These are phyloP conservation scores for Cremastinae sp. DNA, from an alignment of 2,888 invertebrate species.

Conservation along the genomic window DNA sequence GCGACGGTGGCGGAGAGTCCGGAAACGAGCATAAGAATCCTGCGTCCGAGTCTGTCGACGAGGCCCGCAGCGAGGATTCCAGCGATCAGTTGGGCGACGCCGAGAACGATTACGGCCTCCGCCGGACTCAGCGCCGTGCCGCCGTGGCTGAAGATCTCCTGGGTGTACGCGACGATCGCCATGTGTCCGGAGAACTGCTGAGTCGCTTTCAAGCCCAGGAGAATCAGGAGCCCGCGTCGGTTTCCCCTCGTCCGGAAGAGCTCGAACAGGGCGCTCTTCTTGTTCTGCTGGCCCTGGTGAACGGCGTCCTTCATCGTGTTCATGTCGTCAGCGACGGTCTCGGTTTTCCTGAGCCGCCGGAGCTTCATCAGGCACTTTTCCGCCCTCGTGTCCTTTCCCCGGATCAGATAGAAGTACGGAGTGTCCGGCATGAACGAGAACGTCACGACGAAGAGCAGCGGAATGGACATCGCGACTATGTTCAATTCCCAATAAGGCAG, in stretches of 20 bases:
- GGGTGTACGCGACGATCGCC: conserved; percentile 83
- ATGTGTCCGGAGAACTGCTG: conserved; percentile 85
- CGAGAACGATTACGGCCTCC: conserved; percentile 82
- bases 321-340: conserved; percentile 83
- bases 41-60: conserved; percentile 84
- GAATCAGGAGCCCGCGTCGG: conserved; percentile 83
- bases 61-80: conserved; percentile 83
- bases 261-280: conserved; percentile 81
- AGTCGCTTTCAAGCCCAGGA: conserved; percentile 84
- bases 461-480: conserved; percentile 82
- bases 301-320: conserved; percentile 82
- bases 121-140: conserved; percentile 81
- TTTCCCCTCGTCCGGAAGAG: conserved; percentile 81
- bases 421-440: conserved; percentile 86
- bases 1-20: conserved; percentile 83
- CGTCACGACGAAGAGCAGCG: conserved; percentile 82
- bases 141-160: conserved; percentile 84
- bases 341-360: conserved; percentile 81
- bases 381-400: conserved; percentile 82
- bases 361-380: conserved; percentile 83
- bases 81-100: conserved; percentile 82
- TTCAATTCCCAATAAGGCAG: conserved; percentile 82
- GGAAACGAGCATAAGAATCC: conserved; percentile 83
- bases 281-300: conserved; percentile 81
- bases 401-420: conserved; percentile 84